A percentile compares a stretch with the other conserved stretches of the same genome.
Evolutionary conservation across 92 coral and sea anemone genomes (phyloP).

Genomic region (Pocillopora grandis): DNA sequence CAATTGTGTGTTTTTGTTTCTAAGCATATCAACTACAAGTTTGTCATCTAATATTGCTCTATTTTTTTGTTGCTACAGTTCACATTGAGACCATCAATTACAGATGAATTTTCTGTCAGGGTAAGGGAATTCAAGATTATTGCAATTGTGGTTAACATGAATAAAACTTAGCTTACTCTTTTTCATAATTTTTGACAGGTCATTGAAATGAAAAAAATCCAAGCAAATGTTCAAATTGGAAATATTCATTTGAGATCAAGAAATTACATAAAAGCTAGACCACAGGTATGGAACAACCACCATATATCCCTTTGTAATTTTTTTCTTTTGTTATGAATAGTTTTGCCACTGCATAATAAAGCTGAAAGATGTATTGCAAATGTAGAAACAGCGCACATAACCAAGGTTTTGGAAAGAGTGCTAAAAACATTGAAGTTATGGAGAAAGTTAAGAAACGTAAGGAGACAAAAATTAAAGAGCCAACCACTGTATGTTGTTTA

Average conservation of each 20-base stretch:
- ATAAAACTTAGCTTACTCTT: not conserved
- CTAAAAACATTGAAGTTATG: too few species aligned
- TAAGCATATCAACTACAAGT: too few species aligned
- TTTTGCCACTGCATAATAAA: not conserved
- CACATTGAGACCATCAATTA: slow-evolving; percentile 71
- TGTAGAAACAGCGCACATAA: too few species aligned
- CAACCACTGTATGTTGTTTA: too few species aligned
- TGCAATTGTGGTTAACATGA: not conserved
- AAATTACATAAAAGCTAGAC: slow-evolving; percentile 88
- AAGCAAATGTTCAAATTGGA: slow-evolving; percentile 83
- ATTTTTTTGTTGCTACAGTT: slow-evolving; percentile 44
- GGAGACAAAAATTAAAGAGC: too few species aligned
- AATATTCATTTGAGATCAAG: slow-evolving; percentile 78
- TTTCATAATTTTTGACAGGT: slow-evolving; percentile 48
- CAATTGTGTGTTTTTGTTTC: too few species aligned
- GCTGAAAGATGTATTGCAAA: not conserved
- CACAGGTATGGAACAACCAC: slow-evolving; percentile 59
- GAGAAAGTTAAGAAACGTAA: too few species aligned
- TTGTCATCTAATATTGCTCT: too few species aligned
- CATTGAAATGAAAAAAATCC: slow-evolving; percentile 90
- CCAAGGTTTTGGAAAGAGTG: too few species aligned
- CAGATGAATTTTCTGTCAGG: slow-evolving; percentile 72
- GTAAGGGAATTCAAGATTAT: slow-evolving; percentile 38
- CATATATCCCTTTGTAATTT: not conserved
- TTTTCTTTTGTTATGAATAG: not conserved